phyloP scores from a whole-genome alignment of 2,888 invertebrate species.

The Parascotia fuliginaria region DNA sequence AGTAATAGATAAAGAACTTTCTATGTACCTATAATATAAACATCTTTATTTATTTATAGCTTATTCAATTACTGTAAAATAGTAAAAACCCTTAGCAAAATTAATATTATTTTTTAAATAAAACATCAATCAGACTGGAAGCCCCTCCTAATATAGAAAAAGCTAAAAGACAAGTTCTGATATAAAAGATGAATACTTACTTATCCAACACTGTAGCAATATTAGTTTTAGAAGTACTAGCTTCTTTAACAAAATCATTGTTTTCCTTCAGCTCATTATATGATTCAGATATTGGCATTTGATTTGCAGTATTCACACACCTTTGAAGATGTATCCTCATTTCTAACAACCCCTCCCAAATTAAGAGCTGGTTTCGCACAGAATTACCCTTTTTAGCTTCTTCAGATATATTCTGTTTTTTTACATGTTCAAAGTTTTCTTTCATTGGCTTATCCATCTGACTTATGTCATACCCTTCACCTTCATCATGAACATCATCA shows the following conservation, averaged over 20 bases:
- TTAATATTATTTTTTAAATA: too few species aligned
- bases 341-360: conserved; percentile 95
- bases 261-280: conserved; percentile 78
- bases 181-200: conserved; percentile 54
- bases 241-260: conserved; percentile 80
- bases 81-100: too few species aligned
- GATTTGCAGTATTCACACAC: conserved; percentile 90
- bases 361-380: conserved; percentile 88
- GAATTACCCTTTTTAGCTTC: conserved; percentile 88
- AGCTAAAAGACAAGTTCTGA: too few species aligned
- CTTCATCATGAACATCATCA: conserved; percentile 53
- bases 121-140: too few species aligned
- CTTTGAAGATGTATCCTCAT: conserved; percentile 95
- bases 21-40: too few species aligned
- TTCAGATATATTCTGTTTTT: conserved; percentile 80
- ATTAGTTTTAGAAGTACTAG: conserved; percentile 81
- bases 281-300: conserved; percentile 89
- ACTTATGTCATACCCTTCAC: conserved; percentile 76
- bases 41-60: too few species aligned
- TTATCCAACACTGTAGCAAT: conserved; percentile 88
- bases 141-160: too few species aligned
- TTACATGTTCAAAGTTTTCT: conserved; percentile 86
- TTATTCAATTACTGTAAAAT: too few species aligned
- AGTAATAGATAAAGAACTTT: too few species aligned
- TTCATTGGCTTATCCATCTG: conserved; percentile 76